Conservation (phyloP, 2,797 vertebrate genomes). For the Characodon lateralis region DNA sequence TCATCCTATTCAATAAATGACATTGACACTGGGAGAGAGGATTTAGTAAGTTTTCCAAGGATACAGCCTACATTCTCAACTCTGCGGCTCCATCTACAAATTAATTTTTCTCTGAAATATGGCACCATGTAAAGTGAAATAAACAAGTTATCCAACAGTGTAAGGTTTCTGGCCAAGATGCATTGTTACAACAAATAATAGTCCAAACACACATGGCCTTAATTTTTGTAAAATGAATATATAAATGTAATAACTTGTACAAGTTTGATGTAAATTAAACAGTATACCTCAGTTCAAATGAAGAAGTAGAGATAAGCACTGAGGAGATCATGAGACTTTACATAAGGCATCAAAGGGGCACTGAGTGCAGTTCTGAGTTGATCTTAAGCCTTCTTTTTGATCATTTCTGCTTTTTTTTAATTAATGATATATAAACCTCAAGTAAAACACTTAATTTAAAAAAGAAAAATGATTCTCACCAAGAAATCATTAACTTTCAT, state of each 20-base stretch:
- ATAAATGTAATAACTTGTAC: neutral
- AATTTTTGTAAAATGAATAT: neutral
- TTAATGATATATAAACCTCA: constrained; percentile 34
- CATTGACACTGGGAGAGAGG: neutral
- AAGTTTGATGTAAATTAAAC: neutral
- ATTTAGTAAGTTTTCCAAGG: neutral
- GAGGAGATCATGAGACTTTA: constrained; percentile 22
- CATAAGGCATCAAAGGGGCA: constrained; percentile 51
- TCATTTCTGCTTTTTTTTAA: constrained; percentile 13
- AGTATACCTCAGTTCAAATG: constrained; percentile 3
- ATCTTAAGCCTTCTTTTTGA: constrained; percentile 9
- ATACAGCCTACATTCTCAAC: neutral
- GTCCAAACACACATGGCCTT: neutral
- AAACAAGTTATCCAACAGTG: neutral
- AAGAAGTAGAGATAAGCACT: constrained; percentile 12
- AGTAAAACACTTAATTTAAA: constrained; percentile 10
- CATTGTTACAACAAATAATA: neutral
- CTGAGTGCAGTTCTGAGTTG: constrained; percentile 9
- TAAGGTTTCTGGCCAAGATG: neutral
- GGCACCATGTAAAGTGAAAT: neutral
- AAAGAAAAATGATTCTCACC: neutral
- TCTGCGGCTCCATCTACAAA: neutral
- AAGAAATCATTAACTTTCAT: neutral
- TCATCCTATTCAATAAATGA: neutral
- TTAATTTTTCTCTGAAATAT: neutral